A percentile compares a stretch with the other conserved stretches of the same genome.
Conservation (phyloP, 2,113 vertebrate genomes). For the Xiphias gladius region DNA sequence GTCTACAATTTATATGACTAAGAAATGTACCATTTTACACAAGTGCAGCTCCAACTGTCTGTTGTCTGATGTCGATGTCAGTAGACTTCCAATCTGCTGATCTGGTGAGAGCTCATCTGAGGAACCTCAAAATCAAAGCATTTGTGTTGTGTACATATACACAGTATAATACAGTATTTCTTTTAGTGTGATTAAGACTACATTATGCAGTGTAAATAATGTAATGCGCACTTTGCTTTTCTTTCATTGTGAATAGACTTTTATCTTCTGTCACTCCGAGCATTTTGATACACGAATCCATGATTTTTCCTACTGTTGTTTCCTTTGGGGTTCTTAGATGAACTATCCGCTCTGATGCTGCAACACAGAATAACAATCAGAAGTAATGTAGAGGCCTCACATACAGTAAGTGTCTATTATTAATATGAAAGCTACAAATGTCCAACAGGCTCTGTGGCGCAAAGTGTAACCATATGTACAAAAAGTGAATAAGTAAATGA, state of each 20-base stretch:
- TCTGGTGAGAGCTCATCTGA: conserved; percentile 70
- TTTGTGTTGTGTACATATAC: not conserved
- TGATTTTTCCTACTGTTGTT: conserved; percentile 69
- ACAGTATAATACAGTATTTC: not conserved
- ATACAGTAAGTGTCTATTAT: not conserved
- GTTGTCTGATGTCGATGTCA: conserved; percentile 59
- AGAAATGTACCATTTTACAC: conserved; percentile 73
- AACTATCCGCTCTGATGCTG: conserved; percentile 79
- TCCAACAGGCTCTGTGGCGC: not conserved
- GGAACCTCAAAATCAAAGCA: conserved; percentile 61
- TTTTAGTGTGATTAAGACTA: not conserved
- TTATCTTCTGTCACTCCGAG: conserved; percentile 76
- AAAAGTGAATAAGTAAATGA: not conserved
- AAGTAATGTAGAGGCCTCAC: not conserved
- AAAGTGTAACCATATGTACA: not conserved
- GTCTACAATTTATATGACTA: not conserved
- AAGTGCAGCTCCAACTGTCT: conserved; percentile 80
- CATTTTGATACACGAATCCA: conserved; percentile 78
- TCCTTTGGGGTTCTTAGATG: conserved; percentile 79
- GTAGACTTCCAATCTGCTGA: conserved; percentile 76
- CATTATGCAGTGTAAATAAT: not conserved
- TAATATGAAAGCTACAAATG: not conserved
- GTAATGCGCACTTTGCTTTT: conserved; percentile 66
- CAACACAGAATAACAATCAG: conserved; percentile 48
- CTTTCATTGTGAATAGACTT: conserved; percentile 71